These are phyloP conservation scores for Lypha dubia DNA, from an alignment of 2,888 invertebrate genomes.

Conservation along the genomic window DNA sequence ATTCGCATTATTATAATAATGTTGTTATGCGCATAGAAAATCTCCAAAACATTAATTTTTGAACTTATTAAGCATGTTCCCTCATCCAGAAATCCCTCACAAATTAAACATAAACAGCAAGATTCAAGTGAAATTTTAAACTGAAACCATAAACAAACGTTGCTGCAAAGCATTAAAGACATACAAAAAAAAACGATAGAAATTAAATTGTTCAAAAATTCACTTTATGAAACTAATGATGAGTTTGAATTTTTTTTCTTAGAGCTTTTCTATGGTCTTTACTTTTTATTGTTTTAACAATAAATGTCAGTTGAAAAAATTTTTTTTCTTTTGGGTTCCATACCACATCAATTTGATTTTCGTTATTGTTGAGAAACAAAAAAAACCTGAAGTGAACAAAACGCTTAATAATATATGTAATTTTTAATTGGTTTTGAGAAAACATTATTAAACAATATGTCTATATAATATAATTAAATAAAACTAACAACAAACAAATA, in stretches of 20 bases:
- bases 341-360: slow-evolving; percentile 35
- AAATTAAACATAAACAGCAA: slow-evolving; percentile 20
- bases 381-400: not conserved
- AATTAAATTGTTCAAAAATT: slow-evolving; percentile 31
- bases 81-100: slow-evolving; percentile 29
- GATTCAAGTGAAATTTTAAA: slow-evolving; percentile 35
- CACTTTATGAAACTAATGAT: slow-evolving; percentile 39
- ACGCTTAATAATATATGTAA: slow-evolving; percentile 30
- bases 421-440: slow-evolving; percentile 65
- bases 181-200: slow-evolving; percentile 13
- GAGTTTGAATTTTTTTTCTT: slow-evolving; percentile 43
- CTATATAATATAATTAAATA: slow-evolving; percentile 52
- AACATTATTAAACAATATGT: slow-evolving; percentile 63
- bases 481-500: slow-evolving; percentile 38
- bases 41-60: not conserved
- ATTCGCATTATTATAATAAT: not conserved
- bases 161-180: not conserved
- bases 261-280: slow-evolving; percentile 6
- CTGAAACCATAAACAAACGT: not conserved
- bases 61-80: slow-evolving; percentile 11
- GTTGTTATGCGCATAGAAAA: not conserved
- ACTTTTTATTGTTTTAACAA: slow-evolving; percentile 59
- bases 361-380: slow-evolving; percentile 15
- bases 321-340: slow-evolving; percentile 39
- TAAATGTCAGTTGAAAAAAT: slow-evolving; percentile 70